Conservation (phyloP, 2,797 vertebrate genomes). For the Anabas testudineus region DNA sequence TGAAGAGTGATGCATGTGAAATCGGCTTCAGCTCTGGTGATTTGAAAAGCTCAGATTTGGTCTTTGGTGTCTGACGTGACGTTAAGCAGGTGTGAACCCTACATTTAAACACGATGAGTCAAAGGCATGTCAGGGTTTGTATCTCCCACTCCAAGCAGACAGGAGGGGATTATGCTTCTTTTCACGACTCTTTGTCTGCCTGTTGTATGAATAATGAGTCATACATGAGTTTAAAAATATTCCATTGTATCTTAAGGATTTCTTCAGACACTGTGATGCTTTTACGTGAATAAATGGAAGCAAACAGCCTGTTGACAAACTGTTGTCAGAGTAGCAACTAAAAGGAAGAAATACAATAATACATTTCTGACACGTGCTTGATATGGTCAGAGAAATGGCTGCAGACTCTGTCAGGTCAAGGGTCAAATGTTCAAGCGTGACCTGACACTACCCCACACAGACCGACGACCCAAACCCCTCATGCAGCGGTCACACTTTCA, state of each 20-base stretch:
- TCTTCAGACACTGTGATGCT: conserved; percentile 15
- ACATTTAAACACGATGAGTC: conserved; percentile 59
- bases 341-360: background rate
- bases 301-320: conserved; percentile 32
- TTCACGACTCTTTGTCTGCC: conserved; percentile 39
- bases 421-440: conserved; percentile 66
- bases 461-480: conserved; percentile 32
- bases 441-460: conserved; percentile 64
- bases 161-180: conserved; percentile 46
- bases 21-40: conserved; percentile 23
- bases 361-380: conserved; percentile 10
- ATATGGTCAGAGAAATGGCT: conserved; percentile 44
- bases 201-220: conserved; percentile 61
- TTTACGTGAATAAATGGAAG: conserved; percentile 30
- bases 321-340: conserved; percentile 16
- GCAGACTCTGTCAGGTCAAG: conserved; percentile 34
- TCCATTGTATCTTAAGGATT: conserved; percentile 46
- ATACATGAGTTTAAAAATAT: conserved; percentile 49
- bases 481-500: conserved; percentile 51
- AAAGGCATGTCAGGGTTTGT: conserved; percentile 50
- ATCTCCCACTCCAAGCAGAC: conserved; percentile 27
- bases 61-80: conserved; percentile 30
- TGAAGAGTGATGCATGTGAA: conserved; percentile 31
- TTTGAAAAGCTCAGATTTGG: conserved; percentile 54
- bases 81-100: conserved; percentile 59